phyloP scores from a whole-genome alignment of 2,113 vertebrate species.

The Dendropsophus ebraccatus region DNA sequence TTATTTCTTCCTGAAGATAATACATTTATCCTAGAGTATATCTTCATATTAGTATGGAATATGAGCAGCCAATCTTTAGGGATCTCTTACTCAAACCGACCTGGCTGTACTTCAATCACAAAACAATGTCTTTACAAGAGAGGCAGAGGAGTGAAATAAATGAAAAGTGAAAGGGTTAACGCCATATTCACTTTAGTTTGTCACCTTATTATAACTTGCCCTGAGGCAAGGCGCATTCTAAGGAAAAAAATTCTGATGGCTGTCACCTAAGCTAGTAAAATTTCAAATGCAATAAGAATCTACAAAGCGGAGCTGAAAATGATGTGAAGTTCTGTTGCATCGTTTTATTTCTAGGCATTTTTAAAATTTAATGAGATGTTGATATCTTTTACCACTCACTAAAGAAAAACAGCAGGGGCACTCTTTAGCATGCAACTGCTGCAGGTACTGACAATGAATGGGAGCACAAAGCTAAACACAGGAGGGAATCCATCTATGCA shows the following conservation, averaged over 20 bases:
- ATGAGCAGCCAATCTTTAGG: slow-evolving; percentile 26
- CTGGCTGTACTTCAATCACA: slow-evolving; percentile 50
- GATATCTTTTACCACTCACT: slow-evolving; percentile 61
- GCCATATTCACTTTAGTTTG: slow-evolving; percentile 58
- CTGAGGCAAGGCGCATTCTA: slow-evolving; percentile 53
- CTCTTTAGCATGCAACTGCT: slow-evolving; percentile 55
- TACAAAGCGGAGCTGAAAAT: slow-evolving; percentile 66
- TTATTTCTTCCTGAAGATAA: slow-evolving; percentile 26
- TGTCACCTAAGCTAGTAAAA: slow-evolving; percentile 62
- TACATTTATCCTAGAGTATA: slow-evolving; percentile 36
- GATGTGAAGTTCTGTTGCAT: slow-evolving; percentile 52
- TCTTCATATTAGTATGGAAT: slow-evolving; percentile 59
- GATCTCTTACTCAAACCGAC: slow-evolving; percentile 33
- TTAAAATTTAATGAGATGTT: slow-evolving; percentile 69
- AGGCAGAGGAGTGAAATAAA: slow-evolving; percentile 55
- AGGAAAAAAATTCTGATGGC: slow-evolving; percentile 61
- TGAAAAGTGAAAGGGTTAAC: slow-evolving; percentile 64
- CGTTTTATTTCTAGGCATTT: slow-evolving; percentile 63
- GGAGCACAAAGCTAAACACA: slow-evolving; percentile 60
- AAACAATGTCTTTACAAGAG: slow-evolving; percentile 60
- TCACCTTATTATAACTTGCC: slow-evolving; percentile 63
- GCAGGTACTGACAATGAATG: slow-evolving; percentile 44
- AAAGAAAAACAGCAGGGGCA: slow-evolving; percentile 63
- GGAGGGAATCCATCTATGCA: slow-evolving; percentile 49
- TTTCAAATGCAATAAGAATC: slow-evolving; percentile 61